Conservation (phyloP, 2,888 invertebrate genomes). For the Frankliniella fusca region DNA sequence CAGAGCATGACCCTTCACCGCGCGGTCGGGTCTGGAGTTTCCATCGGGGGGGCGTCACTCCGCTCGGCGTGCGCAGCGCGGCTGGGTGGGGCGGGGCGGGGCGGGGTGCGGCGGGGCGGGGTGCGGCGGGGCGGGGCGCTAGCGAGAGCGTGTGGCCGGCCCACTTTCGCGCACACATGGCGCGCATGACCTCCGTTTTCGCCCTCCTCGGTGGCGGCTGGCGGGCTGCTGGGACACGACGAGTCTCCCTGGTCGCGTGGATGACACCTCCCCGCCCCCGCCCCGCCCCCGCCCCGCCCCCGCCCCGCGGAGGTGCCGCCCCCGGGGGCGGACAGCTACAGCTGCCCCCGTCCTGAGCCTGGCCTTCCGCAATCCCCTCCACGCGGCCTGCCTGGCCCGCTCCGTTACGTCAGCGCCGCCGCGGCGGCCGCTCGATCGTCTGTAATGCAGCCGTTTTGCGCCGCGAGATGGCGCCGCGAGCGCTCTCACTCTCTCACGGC, state of each 20-base stretch:
- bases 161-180: conserved; percentile 23
- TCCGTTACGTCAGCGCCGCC: no score
- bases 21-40: no score
- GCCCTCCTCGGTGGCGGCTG: conserved; percentile 6
- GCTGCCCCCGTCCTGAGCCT: not conserved
- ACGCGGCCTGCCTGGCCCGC: not conserved
- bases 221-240: not conserved
- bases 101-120: not conserved
- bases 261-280: not conserved
- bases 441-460: no score
- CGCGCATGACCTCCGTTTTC: not conserved
- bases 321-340: not conserved
- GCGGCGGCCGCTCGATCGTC: no score
- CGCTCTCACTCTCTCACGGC: no score
- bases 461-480: no score
- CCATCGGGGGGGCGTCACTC: no score
- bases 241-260: not conserved
- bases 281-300: not conserved
- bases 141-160: not conserved
- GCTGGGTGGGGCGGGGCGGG: not conserved
- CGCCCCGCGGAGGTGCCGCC: not conserved
- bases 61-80: not conserved
- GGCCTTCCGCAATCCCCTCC: not conserved
- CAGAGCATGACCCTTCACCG: no score
- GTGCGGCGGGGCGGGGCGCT: not conserved